Conservation (phyloP, 2,888 invertebrate species). For the Hypercompe scribonia region DNA sequence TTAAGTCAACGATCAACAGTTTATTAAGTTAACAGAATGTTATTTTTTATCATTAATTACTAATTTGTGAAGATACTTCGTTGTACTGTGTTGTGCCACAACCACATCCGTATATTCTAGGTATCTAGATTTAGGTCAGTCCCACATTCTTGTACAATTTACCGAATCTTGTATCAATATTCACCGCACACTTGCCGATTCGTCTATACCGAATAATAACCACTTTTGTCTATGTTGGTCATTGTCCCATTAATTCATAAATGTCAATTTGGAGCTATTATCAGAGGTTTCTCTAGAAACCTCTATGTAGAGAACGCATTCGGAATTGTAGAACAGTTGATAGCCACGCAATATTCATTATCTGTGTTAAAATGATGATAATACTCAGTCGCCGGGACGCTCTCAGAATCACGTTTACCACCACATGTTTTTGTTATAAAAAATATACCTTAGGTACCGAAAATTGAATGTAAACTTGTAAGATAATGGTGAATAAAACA, state of each 20-base stretch:
- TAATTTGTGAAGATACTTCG: neutral
- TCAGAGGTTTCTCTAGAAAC: constrained; percentile 8
- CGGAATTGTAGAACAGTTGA: constrained; percentile 42
- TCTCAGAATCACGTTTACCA: constrained; percentile 50
- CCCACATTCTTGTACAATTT: neutral
- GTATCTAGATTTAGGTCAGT: neutral
- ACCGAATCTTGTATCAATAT: neutral
- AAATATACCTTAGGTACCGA: neutral
- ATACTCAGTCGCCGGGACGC: constrained; percentile 51
- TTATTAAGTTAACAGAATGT: neutral
- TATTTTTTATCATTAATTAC: neutral
- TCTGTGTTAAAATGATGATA: constrained; percentile 59
- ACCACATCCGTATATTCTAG: neutral
- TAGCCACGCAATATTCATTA: constrained; percentile 53
- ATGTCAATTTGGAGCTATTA: neutral
- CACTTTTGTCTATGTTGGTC: neutral
- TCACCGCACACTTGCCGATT: neutral
- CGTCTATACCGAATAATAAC: constrained; percentile 1
- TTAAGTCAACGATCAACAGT: too few species aligned
- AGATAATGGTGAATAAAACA: neutral
- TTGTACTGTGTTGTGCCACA: neutral
- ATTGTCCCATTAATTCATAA: constrained; percentile 4
- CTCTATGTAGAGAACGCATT: constrained; percentile 44
- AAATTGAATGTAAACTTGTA: neutral
- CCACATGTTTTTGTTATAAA: neutral